Base-by-base conservation (phyloP, 2,888 invertebrate species). In the Orthonychiurus folsomi region DNA sequence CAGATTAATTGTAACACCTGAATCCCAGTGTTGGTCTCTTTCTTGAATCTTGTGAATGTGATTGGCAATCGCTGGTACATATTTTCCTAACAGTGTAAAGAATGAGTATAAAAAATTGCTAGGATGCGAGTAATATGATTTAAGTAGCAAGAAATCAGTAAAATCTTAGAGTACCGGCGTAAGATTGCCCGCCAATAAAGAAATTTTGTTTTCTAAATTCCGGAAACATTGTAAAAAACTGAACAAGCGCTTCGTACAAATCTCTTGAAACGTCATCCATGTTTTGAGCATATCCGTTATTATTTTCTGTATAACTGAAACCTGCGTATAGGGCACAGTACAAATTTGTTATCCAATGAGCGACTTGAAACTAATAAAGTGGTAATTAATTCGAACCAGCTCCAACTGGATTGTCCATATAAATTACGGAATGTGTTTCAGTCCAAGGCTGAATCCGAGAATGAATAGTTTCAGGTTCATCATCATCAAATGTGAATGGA, bases 321-420 rank as follows among this genome's bases (percentile, higher is more conserved):
- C 94, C 94, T 52, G 79, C 77, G 61, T 23, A 9, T 12, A n/a
- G n/a, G n/a, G n/a, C n/a, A n/a, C n/a, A n/a, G n/a, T n/a, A n/a
- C n/a, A n/a, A n/a, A n/a, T n/a, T n/a, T n/a, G n/a, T n/a, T n/a
- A n/a, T n/a, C n/a, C n/a, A 23, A n/a, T n/a, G n/a, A n/a, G n/a
- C n/a, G n/a, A n/a, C n/a, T n/a, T n/a, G n/a, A n/a, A n/a, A n/a
- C n/a, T 55, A 53, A 28, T 26, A 28, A 21, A 52, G n/a, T 5
- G 25, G 25, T 55, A 15, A 25, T 3, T 37, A 9, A 5, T n/a
- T n/a, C 27, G 53, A 63, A 76, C 77, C 76, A 1, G 92, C 88
- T 1, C 93, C 92, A 0, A 90, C 94, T 0, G 94, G 94, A 77
- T 92, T 94, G 76, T 95, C 94, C 62, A 95, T 87, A 76, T 89